phyloP scores from a whole-genome alignment of 1,140 invertebrate species.

The Acromyrmex echinatior region DNA sequence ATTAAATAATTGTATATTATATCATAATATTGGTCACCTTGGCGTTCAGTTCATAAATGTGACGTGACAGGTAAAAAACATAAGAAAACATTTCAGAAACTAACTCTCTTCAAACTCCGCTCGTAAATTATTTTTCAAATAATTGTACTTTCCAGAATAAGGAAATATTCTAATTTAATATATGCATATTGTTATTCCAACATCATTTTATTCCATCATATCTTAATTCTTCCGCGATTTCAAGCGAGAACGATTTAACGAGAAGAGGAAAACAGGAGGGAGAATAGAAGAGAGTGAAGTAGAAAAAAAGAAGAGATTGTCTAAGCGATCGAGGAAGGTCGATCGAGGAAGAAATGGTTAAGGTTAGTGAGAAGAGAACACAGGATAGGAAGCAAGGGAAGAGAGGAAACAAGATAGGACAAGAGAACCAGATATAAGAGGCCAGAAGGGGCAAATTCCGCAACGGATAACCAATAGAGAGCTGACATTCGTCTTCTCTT shows the following conservation, averaged over 20 bases:
- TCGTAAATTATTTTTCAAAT: conserved; percentile 1
- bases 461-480: conserved; percentile 77
- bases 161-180: not conserved
- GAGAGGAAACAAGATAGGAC: conserved; percentile 64
- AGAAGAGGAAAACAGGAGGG: not conserved
- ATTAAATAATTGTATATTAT: not conserved
- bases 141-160: not conserved
- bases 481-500: conserved; percentile 80
- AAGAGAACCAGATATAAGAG: conserved; percentile 62
- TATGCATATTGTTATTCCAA: not conserved
- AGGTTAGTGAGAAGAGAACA: conserved; percentile 67
- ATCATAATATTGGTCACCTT: not conserved
- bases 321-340: conserved; percentile 52
- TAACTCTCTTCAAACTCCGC: not conserved
- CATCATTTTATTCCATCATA: not conserved
- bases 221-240: conserved; percentile 5
- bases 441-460: conserved; percentile 80
- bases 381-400: conserved; percentile 62
- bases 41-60: not conserved
- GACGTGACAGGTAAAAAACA: not conserved
- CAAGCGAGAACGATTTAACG: not conserved
- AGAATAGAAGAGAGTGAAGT: not conserved
- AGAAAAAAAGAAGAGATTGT: conserved; percentile 64
- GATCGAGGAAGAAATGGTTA: conserved; percentile 74
- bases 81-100: not conserved